A percentile compares a stretch with the other conserved stretches of the same genome.
phyloP scores from a whole-genome alignment of 2,888 invertebrate species.

The Tachina grossa region DNA sequence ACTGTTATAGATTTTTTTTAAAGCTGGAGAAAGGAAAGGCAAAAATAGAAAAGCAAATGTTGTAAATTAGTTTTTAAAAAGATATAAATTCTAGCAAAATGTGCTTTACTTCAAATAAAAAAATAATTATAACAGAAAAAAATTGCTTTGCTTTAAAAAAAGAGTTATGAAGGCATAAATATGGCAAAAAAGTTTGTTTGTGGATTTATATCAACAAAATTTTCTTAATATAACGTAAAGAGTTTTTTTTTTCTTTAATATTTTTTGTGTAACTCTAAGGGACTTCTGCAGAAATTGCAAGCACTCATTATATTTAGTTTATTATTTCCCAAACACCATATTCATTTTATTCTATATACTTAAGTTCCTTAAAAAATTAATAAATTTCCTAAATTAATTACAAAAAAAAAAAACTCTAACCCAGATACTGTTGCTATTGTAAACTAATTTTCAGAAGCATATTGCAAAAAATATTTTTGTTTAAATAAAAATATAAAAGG shows the following conservation, averaged over 20 bases:
- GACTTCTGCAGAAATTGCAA: too few species aligned
- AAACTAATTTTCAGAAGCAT: constrained; percentile 4
- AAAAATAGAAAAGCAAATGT: not conserved
- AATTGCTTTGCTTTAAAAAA: too few species aligned
- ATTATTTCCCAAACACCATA: not conserved
- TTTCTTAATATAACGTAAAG: too few species aligned
- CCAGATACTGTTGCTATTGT: not conserved
- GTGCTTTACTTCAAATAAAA: too few species aligned
- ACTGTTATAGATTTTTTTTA: too few species aligned
- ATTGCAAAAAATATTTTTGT: not conserved
- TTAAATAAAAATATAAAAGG: constrained; percentile 4
- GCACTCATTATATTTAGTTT: too few species aligned
- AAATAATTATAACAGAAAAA: too few species aligned
- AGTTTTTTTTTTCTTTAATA: too few species aligned
- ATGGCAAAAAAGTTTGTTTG: too few species aligned
- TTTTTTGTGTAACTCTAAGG: not conserved
- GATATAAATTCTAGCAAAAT: not conserved
- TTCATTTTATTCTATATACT: not conserved
- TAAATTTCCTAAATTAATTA: not conserved
- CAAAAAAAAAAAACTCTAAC: not conserved
- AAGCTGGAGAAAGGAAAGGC: too few species aligned
- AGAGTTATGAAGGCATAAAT: too few species aligned
- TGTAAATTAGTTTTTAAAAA: not conserved
- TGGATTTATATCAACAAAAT: too few species aligned
- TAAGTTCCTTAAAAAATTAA: not conserved